phyloP scores from a whole-genome alignment of 2,888 invertebrate species.

The Eupithecia dodoneata region DNA sequence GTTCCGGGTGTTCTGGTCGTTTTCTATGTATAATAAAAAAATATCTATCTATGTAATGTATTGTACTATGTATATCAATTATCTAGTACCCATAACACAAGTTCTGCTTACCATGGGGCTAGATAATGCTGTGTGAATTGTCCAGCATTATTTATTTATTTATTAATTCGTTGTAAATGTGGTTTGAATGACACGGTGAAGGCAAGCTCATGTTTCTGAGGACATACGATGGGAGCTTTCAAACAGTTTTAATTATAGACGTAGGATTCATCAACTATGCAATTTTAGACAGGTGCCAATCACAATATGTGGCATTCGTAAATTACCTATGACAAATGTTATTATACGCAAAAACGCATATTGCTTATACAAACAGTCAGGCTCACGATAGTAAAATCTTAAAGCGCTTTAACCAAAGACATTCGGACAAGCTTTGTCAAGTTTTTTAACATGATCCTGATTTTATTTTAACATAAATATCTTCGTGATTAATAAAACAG shows the following conservation, averaged over 20 bases:
- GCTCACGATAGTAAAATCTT: neutral
- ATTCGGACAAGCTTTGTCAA: neutral
- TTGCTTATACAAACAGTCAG: neutral
- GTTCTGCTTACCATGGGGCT: too few species aligned
- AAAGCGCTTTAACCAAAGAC: neutral
- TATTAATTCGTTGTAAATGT: neutral
- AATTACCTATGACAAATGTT: conserved; percentile 34
- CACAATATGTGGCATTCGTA: conserved; percentile 49
- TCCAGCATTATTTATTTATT: too few species aligned
- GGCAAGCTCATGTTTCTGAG: conserved; percentile 64
- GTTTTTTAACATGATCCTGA: neutral
- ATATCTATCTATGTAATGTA: too few species aligned
- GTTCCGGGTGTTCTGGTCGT: too few species aligned
- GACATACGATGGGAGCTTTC: conserved; percentile 65
- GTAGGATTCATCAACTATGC: conserved; percentile 22
- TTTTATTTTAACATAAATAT: neutral
- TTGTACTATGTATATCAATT: too few species aligned
- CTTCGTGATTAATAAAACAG: neutral
- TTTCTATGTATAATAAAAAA: too few species aligned
- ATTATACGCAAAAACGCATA: neutral
- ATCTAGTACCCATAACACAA: too few species aligned
- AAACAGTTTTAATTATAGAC: conserved; percentile 63
- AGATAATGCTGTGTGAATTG: too few species aligned
- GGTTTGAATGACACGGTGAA: conserved; percentile 46
- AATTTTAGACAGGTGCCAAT: conserved; percentile 12